These are phyloP conservation scores for Patella depressa DNA, from an alignment of 2,888 invertebrate genomes.

Conservation along the genomic window DNA sequence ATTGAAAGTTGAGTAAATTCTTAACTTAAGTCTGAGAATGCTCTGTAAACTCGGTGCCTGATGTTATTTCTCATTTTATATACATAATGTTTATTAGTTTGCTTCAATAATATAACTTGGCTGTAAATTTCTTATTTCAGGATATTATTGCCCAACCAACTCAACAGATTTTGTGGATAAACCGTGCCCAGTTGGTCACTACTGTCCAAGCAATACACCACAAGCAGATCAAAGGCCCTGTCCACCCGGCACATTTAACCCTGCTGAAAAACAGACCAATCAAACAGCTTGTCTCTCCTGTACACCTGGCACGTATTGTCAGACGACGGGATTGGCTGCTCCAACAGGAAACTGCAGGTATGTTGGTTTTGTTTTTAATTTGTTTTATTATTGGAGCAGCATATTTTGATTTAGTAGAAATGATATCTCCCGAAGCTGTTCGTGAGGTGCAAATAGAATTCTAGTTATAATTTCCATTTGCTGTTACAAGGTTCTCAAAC, in stretches of 20 bases:
- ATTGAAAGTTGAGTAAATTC: too few species aligned
- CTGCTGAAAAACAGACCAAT: constrained; percentile 44
- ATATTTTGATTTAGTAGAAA: too few species aligned
- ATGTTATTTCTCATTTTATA: too few species aligned
- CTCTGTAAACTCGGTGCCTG: too few species aligned
- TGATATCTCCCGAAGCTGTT: too few species aligned
- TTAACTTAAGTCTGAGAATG: too few species aligned
- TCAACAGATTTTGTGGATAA: constrained; percentile 60
- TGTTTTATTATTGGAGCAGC: too few species aligned
- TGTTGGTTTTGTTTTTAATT: constrained; percentile 3
- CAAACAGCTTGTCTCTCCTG: constrained; percentile 51
- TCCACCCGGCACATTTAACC: constrained; percentile 58
- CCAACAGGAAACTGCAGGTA: constrained; percentile 64
- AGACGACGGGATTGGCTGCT: constrained; percentile 47
- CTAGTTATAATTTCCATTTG: too few species aligned
- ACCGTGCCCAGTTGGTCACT: constrained; percentile 64
- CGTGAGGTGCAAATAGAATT: too few species aligned
- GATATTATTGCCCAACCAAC: constrained; percentile 65
- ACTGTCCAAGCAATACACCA: constrained; percentile 63
- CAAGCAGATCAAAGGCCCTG: constrained; percentile 52
- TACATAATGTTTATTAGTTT: too few species aligned
- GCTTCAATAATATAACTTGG: background rate
- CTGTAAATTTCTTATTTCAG: constrained; percentile 34
- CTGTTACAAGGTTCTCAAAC: too few species aligned
- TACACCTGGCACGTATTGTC: constrained; percentile 58